These are phyloP conservation scores for Calypte anna DNA, from an alignment of 2,113 vertebrate species.

Conservation along the genomic window DNA sequence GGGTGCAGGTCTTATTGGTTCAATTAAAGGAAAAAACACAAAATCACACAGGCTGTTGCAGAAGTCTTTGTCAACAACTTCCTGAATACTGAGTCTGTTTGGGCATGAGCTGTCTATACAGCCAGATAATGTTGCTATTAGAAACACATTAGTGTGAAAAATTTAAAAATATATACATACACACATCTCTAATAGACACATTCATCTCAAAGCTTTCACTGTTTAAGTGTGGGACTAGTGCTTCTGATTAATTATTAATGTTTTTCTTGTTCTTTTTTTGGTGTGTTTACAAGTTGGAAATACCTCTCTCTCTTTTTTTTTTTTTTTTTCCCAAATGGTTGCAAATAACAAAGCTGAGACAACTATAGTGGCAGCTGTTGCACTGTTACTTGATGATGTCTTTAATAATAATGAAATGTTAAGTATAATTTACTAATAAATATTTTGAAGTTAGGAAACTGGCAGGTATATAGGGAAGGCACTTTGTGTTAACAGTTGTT, in stretches of 20 bases:
- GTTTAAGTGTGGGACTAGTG: slow-evolving; percentile 34
- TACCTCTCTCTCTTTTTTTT: neutral
- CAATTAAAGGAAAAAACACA: slow-evolving; percentile 52
- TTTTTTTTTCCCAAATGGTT: neutral
- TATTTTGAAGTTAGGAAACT: slow-evolving; percentile 54
- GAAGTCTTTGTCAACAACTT: slow-evolving; percentile 57
- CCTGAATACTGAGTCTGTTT: slow-evolving; percentile 22
- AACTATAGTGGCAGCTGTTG: neutral
- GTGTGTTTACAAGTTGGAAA: slow-evolving; percentile 51
- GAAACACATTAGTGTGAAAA: slow-evolving; percentile 43
- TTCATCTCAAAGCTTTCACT: slow-evolving; percentile 36
- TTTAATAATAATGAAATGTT: slow-evolving; percentile 61
- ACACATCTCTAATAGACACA: neutral
- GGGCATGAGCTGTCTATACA: neutral
- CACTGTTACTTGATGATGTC: neutral
- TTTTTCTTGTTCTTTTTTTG: neutral
- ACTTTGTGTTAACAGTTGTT: slow-evolving; percentile 50
- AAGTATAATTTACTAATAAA: slow-evolving; percentile 51
- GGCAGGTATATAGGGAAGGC: slow-evolving; percentile 41
- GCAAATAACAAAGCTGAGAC: slow-evolving; percentile 35
- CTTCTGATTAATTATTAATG: slow-evolving; percentile 59
- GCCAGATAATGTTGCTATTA: slow-evolving; percentile 26
- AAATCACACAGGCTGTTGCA: slow-evolving; percentile 48
- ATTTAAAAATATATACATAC: neutral
- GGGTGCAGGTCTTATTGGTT: slow-evolving; percentile 35